Conservation (phyloP, 2,797 vertebrate genomes). For the Alca torda region DNA sequence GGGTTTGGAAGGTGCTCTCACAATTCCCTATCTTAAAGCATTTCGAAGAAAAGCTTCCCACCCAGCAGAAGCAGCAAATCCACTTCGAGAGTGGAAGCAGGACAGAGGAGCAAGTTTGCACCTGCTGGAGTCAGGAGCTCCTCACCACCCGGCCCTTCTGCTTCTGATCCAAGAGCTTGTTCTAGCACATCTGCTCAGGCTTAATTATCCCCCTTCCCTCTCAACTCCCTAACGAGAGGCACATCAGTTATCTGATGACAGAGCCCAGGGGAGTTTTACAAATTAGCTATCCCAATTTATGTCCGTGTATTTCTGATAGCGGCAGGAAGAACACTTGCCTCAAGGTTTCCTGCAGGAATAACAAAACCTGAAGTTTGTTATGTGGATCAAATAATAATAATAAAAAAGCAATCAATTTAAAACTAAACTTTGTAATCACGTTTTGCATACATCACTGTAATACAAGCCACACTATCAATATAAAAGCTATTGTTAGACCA, state of each 20-base stretch:
- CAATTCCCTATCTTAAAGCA: not conserved
- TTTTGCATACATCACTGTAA: not conserved
- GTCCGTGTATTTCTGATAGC: fast-evolving
- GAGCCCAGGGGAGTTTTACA: not conserved
- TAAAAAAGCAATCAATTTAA: not conserved
- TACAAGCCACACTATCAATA: not conserved
- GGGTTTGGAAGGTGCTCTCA: not conserved
- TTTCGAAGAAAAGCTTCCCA: not conserved
- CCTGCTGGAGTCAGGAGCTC: not conserved
- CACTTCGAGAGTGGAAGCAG: not conserved
- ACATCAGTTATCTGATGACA: not conserved
- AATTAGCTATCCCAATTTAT: not conserved
- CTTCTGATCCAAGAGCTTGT: not conserved
- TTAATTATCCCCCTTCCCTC: not conserved
- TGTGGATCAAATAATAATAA: not conserved
- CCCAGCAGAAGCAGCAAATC: not conserved
- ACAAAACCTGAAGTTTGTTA: not conserved
- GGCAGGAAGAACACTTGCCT: not conserved
- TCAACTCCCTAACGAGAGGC: not conserved
- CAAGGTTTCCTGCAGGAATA: not conserved
- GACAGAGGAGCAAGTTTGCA: not conserved
- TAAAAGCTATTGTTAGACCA: not conserved
- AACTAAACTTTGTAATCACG: not conserved
- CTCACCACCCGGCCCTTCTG: not conserved
- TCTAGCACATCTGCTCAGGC: not conserved